Base-by-base conservation (phyloP, 1,140 invertebrate species). In the Muscidifurax raptorellus region DNA sequence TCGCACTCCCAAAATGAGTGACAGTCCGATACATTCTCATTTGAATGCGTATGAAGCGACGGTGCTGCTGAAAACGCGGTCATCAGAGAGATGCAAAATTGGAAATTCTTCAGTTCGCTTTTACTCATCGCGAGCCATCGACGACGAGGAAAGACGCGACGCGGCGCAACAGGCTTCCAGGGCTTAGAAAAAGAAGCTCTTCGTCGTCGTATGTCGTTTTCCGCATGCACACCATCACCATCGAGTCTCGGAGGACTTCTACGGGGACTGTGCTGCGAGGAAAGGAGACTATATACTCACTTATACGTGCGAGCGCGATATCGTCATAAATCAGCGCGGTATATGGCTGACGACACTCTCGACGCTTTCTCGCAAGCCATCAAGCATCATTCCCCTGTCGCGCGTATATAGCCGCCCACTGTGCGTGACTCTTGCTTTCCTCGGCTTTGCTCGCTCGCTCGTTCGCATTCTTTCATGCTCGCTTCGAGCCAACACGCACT, bases 251-350 rank as follows among this genome's bases (percentile, higher is more conserved):
- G 52, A n/a, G 22, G 52, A 59, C 52, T n/a, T n/a, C n/a, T n/a
- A n/a, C 5, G 36, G 36, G 9, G 7, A 40, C 36, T 40, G 36
- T 10, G n/a, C n/a, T n/a, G n/a, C 7, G 36, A 40, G 36, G 7
- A 10, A 40, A 40, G 36, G 36, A 40, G 36, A 9, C 36, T 10
- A 1, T 47, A 12, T 52, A 18, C 52, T 59, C 18, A 6, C 64
- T 40, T 40, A 40, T 28, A 76, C 40, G 40, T 76, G n/a, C n/a
- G 22, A 44, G 74, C 25, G 18, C n/a, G 74, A 44, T 76, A 47
- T 47, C 40, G n/a, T 32, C 40, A 76, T 76, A 76, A 76, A 76
- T 76, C 74, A 76, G 32, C n/a, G n/a, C 74, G 32, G 40, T 76
- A 47, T 76, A 76, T 47, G 32, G 74, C 22, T 47, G 74, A 76